Conservation (phyloP, 2,888 invertebrate species). For the Eupithecia abbreviata region DNA sequence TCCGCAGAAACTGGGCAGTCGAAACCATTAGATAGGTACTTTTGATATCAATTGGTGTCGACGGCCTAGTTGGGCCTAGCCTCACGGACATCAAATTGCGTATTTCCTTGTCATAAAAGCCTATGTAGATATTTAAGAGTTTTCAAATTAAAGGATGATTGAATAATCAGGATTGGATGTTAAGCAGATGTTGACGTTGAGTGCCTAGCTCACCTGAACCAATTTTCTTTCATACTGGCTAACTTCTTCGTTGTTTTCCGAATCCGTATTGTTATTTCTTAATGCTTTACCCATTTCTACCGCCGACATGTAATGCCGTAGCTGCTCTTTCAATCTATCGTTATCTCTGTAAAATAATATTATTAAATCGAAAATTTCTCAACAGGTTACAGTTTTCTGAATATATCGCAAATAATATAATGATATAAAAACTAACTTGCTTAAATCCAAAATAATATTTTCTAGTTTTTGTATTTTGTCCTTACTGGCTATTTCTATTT, state of each 20-base stretch:
- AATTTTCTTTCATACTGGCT: constrained; percentile 93
- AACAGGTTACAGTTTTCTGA: neutral
- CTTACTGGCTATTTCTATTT: constrained; percentile 72
- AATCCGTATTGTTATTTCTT: constrained; percentile 66
- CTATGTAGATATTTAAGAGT: too few species aligned
- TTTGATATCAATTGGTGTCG: too few species aligned
- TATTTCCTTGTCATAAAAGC: too few species aligned
- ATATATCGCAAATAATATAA: neutral
- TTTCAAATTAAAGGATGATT: too few species aligned
- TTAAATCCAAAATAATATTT: constrained; percentile 85
- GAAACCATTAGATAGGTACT: too few species aligned
- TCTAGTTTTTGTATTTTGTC: constrained; percentile 79
- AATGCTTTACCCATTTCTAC: constrained; percentile 94
- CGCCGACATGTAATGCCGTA: constrained; percentile 94
- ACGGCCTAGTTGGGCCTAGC: too few species aligned
- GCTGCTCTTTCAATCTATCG: constrained; percentile 91
- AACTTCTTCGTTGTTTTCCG: constrained; percentile 85
- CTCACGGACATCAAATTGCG: too few species aligned
- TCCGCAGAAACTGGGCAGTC: too few species aligned
- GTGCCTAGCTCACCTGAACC: constrained; percentile 86
- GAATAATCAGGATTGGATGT: neutral
- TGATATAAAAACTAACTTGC: constrained; percentile 78
- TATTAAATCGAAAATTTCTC: neutral
- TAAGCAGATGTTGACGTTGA: neutral
- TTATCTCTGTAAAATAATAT: constrained; percentile 86